A percentile compares a stretch with the other conserved stretches of the same genome.
These are phyloP conservation scores for Polypterus senegalus DNA, from an alignment of 2,113 vertebrate genomes.

Conservation along the genomic window DNA sequence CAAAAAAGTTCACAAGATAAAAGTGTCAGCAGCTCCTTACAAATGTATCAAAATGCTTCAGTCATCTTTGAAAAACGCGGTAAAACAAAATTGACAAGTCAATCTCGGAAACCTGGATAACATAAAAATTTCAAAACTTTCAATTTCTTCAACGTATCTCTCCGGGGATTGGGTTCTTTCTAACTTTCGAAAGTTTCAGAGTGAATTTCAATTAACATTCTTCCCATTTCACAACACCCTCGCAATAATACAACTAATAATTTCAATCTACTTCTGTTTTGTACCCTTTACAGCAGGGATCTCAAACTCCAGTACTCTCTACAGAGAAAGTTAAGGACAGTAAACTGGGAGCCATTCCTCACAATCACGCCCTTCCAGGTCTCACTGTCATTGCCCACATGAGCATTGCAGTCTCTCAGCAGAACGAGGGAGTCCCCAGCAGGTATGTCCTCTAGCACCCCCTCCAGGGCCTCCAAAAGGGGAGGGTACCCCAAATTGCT, in stretches of 20 bases:
- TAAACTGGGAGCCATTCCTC: too few relatives aligned
- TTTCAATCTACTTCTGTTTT: too few relatives aligned
- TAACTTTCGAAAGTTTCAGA: slow-evolving; percentile 18
- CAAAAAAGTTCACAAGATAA: slow-evolving; percentile 39
- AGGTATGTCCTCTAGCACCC: too few relatives aligned
- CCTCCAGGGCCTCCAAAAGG: too few relatives aligned
- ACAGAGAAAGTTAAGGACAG: too few relatives aligned
- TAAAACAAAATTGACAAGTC: slow-evolving; percentile 47
- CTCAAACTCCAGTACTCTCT: too few relatives aligned
- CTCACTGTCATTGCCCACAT: too few relatives aligned
- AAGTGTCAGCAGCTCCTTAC: slow-evolving; percentile 45
- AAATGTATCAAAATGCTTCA: slow-evolving; percentile 36
- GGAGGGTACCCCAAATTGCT: too few relatives aligned
- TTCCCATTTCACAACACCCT: neutral
- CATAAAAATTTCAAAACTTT: slow-evolving; percentile 18
- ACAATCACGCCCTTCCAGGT: too few relatives aligned
- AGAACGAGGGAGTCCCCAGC: too few relatives aligned
- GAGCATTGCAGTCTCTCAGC: too few relatives aligned
- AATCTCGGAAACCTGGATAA: slow-evolving; percentile 28
- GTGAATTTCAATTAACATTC: slow-evolving; percentile 32
- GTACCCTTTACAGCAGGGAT: too few relatives aligned
- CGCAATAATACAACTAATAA: slow-evolving; percentile 4
- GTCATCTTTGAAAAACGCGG: slow-evolving; percentile 37
- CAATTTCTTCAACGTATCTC: slow-evolving; percentile 26
- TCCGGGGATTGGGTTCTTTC: slow-evolving; percentile 25